These are phyloP conservation scores for Aelia acuminata DNA, from an alignment of 2,888 invertebrate genomes.

Conservation along the genomic window DNA sequence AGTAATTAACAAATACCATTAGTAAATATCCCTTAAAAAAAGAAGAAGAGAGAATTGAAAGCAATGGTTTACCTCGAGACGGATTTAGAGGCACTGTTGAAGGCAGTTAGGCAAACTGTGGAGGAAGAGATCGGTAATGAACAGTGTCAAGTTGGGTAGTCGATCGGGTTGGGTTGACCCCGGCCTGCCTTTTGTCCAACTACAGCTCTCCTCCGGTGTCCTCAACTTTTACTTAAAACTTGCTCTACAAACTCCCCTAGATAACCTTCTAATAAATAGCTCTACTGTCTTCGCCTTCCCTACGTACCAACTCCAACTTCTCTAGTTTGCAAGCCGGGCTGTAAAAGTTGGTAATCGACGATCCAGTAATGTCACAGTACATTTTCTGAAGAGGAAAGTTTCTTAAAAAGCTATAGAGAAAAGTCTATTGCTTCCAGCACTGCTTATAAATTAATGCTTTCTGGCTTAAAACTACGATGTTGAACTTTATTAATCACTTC, in stretches of 20 bases:
- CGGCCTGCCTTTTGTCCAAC: slow-evolving; percentile 8
- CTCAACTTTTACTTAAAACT: slow-evolving; percentile 10
- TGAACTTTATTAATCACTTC: too few species aligned
- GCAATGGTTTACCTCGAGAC: not conserved
- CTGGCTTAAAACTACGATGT: too few species aligned
- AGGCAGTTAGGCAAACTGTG: slow-evolving; percentile 23
- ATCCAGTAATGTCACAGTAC: not conserved
- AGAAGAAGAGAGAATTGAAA: not conserved
- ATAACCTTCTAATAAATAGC: slow-evolving; percentile 42
- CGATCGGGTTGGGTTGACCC: not conserved
- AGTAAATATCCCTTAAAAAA: not conserved
- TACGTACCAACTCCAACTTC: not conserved
- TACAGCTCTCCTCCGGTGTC: not conserved
- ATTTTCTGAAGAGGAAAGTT: not conserved
- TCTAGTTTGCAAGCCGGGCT: not conserved
- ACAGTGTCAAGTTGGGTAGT: not conserved
- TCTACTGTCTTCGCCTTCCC: not conserved
- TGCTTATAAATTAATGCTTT: too few species aligned
- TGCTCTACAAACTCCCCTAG: slow-evolving; percentile 21
- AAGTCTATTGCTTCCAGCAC: not conserved
- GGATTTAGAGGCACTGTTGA: not conserved
- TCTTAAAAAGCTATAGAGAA: not conserved
- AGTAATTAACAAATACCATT: not conserved
- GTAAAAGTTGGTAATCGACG: not conserved
- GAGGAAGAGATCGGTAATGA: slow-evolving; percentile 23